Evolutionary conservation across 2,888 invertebrate genomes (phyloP).

Genomic region (Plagodis pulveraria): DNA sequence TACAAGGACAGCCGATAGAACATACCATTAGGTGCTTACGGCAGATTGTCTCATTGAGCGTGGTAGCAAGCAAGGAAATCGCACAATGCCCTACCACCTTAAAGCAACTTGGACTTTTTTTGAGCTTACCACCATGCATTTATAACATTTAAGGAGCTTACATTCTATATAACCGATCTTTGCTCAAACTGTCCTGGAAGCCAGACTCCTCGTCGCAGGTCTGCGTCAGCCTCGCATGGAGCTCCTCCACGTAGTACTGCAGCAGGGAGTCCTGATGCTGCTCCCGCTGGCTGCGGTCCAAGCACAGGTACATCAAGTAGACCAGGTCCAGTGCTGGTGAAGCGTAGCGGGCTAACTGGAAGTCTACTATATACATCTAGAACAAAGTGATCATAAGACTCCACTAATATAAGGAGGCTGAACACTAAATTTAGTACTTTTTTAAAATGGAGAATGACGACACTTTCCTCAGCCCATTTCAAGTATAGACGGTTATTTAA

Average conservation of each 20-base stretch:
- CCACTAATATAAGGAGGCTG: too few relatives aligned
- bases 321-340: constrained; percentile 89
- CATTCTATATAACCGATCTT: constrained; percentile 83
- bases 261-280: constrained; percentile 84
- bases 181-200: constrained; percentile 66
- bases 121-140: too few relatives aligned
- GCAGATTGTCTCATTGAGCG: too few relatives aligned
- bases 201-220: constrained; percentile 79
- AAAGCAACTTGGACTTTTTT: too few relatives aligned
- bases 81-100: too few relatives aligned
- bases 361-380: constrained; percentile 89
- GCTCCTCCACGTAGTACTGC: constrained; percentile 85
- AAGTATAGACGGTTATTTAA: too few relatives aligned
- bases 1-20: too few relatives aligned
- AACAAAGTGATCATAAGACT: not conserved
- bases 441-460: not conserved
- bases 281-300: constrained; percentile 85
- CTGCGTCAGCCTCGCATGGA: constrained; percentile 81
- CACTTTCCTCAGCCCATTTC: too few relatives aligned
- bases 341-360: constrained; percentile 88
- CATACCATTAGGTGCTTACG: too few relatives aligned
- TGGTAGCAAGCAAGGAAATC: too few relatives aligned
- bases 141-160: constrained; percentile 56
- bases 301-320: constrained; percentile 88
- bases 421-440: not conserved